Evolutionary conservation across 2,113 vertebrate genomes (phyloP).

Genomic region (Ornithorhynchus anatinus): DNA sequence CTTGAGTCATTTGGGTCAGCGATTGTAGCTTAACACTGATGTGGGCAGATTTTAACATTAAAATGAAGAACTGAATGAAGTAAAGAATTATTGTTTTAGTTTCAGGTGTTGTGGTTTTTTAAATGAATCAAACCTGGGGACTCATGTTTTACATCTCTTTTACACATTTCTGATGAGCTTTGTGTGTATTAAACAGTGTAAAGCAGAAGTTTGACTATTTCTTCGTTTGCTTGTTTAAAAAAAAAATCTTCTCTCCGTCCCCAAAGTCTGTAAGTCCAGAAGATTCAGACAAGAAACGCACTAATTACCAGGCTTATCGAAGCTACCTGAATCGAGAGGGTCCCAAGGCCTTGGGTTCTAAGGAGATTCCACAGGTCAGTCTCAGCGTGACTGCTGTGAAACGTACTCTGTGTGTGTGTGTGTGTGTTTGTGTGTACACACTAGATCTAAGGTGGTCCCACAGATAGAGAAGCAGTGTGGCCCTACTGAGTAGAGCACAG

Average conservation of each 20-base stretch:
- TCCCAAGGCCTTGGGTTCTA: conserved; percentile 93
- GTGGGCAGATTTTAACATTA: no score
- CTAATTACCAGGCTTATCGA: conserved; percentile 84
- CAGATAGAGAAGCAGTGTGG: no score
- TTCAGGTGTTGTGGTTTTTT: no score
- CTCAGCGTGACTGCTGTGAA: neutral
- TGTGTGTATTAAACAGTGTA: neutral
- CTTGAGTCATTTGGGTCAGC: no score
- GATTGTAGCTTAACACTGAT: no score
- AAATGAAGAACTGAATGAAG: no score
- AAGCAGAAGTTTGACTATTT: conserved; percentile 28
- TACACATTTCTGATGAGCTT: no score
- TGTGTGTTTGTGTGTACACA: neutral
- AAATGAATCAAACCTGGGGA: no score
- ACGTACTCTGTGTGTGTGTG: accelerated
- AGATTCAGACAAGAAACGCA: conserved; percentile 87
- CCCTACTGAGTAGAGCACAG: no score
- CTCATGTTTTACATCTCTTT: no score
- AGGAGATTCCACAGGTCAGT: conserved; percentile 88
- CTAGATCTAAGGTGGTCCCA: neutral
- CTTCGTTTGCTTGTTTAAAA: neutral
- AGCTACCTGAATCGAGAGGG: conserved; percentile 95
- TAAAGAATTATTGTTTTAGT: no score
- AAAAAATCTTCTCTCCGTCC: neutral
- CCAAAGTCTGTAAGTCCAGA: conserved; percentile 83